These are phyloP conservation scores for Machaerirhynchus nigripectus DNA, from an alignment of 2,113 vertebrate species.

Conservation along the genomic window DNA sequence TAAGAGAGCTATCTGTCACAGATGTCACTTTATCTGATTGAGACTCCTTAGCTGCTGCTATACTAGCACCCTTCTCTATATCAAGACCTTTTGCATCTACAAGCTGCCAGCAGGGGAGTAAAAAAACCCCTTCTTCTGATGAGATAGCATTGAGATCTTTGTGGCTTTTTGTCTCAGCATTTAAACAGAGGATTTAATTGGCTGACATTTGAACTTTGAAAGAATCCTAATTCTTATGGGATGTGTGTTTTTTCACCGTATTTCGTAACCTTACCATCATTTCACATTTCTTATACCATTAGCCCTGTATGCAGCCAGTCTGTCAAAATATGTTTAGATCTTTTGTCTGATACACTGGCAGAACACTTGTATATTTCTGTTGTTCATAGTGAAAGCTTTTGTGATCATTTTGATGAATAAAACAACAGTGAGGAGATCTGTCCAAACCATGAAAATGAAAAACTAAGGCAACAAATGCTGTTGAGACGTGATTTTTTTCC, in stretches of 20 bases:
- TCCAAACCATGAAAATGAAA: not conserved
- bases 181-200: constrained; percentile 50
- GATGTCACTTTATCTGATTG: constrained; percentile 79
- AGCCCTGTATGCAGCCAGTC: not conserved
- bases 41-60: constrained; percentile 62
- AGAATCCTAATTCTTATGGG: constrained; percentile 41
- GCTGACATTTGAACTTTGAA: constrained; percentile 58
- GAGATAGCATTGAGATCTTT: constrained; percentile 51
- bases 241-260: not conserved
- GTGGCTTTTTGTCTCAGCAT: constrained; percentile 55
- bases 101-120: constrained; percentile 52
- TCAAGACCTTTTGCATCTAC: constrained; percentile 64
- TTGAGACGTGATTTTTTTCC: not conserved
- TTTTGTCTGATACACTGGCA: not conserved
- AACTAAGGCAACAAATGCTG: not conserved
- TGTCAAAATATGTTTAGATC: constrained; percentile 22
- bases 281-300: not conserved
- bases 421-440: not conserved
- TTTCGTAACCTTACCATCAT: constrained; percentile 29
- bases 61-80: constrained; percentile 56
- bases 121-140: constrained; percentile 1
- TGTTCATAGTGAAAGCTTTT: not conserved
- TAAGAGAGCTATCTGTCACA: constrained; percentile 77
- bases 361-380: constrained; percentile 18
- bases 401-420: not conserved